These are phyloP conservation scores for Mormoops blainvillei DNA, from an alignment of 2,113 vertebrate species.

Conservation along the genomic window DNA sequence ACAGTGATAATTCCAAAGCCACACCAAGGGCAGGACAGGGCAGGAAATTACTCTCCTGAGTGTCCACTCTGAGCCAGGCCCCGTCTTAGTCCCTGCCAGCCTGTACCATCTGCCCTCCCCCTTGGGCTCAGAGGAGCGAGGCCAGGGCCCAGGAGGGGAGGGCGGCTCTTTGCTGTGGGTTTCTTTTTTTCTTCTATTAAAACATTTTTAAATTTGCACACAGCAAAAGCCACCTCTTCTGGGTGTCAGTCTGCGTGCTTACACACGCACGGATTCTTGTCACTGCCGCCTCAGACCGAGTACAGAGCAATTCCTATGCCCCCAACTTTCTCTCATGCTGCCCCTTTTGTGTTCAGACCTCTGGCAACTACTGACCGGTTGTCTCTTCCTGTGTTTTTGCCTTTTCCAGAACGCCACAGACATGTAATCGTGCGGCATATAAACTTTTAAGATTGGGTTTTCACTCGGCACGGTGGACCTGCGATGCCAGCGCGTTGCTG, in stretches of 20 bases:
- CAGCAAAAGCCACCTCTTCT: not conserved
- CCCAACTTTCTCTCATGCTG: not conserved
- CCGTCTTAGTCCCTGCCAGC: not conserved
- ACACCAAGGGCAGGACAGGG: accelerated
- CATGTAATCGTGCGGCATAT: not conserved
- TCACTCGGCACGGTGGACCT: not conserved
- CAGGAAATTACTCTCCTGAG: not conserved
- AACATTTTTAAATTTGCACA: not conserved
- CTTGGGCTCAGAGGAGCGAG: not conserved
- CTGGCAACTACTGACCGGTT: not conserved
- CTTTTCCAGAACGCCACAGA: not conserved
- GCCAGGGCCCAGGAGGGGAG: not conserved
- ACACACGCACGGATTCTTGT: not conserved
- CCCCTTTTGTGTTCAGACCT: not conserved
- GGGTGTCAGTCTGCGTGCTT: not conserved
- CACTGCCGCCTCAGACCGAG: not conserved
- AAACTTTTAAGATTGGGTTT: not conserved
- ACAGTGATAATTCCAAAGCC: not conserved
- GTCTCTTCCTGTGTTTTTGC: not conserved
- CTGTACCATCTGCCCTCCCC: not conserved
- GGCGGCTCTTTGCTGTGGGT: not conserved
- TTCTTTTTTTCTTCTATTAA: not conserved
- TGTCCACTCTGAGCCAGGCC: not conserved
- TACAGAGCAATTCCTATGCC: not conserved
- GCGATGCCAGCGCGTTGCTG: not conserved